Conservation (phyloP, 2,888 invertebrate genomes). For the Luperina testacea region DNA sequence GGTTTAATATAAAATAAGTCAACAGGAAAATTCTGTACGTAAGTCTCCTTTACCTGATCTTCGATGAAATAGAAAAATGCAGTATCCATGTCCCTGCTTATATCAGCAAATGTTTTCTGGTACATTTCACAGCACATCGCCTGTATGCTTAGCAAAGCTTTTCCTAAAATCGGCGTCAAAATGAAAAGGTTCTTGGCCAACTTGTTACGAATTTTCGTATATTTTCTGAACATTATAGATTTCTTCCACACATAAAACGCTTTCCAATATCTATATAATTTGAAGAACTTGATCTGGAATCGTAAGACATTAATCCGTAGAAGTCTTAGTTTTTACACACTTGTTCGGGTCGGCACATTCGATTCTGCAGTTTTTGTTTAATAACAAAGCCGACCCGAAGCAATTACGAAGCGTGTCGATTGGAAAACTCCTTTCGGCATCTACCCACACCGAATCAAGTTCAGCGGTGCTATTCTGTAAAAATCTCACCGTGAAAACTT, state of each 20-base stretch:
- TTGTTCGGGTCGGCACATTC: neutral
- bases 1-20: neutral
- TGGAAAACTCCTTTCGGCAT: neutral
- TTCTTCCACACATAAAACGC: constrained; percentile 95
- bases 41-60: constrained; percentile 88
- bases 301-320: neutral
- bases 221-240: constrained; percentile 93
- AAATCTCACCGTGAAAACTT: no score
- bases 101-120: constrained; percentile 91
- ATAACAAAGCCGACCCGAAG: neutral
- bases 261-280: constrained; percentile 93
- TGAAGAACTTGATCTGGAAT: constrained; percentile 92
- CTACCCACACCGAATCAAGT: neutral
- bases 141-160: constrained; percentile 93
- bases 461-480: no score
- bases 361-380: neutral
- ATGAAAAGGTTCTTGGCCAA: constrained; percentile 93
- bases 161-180: constrained; percentile 92
- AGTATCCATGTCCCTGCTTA: constrained; percentile 85
- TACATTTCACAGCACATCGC: constrained; percentile 92
- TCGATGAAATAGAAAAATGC: constrained; percentile 93
- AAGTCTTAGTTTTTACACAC: neutral
- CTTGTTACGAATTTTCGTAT: constrained; percentile 89
- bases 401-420: neutral
- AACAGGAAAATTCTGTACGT: neutral